Evolutionary conservation across 2,113 vertebrate genomes (phyloP).

Genomic region (Cynocephalus volans): DNA sequence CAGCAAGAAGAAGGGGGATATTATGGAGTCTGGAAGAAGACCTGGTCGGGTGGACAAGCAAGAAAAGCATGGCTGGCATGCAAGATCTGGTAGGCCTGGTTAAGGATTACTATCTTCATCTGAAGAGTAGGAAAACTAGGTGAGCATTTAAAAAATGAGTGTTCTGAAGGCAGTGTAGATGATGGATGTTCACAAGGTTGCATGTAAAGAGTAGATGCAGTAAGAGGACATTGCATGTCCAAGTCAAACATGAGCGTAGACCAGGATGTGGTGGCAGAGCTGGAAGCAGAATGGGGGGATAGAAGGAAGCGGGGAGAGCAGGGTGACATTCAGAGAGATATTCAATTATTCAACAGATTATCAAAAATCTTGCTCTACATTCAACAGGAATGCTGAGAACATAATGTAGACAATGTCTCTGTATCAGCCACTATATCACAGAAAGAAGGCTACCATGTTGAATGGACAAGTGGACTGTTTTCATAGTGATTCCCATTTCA

Average conservation of each 20-base stretch:
- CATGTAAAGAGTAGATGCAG: too few relatives aligned
- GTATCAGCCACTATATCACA: fast-evolving
- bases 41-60: background rate
- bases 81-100: fast-evolving
- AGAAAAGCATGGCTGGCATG: fast-evolving
- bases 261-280: background rate
- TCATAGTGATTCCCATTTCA: background rate
- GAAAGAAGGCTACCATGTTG: background rate
- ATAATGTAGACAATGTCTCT: background rate
- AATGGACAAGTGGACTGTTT: background rate
- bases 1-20: background rate
- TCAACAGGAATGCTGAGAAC: background rate
- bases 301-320: fast-evolving
- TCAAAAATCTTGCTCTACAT: background rate
- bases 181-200: fast-evolving
- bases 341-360: background rate
- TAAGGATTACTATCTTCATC: background rate
- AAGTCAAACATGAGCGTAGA: background rate
- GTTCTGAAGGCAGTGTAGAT: background rate
- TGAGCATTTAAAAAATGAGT: background rate
- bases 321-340: background rate
- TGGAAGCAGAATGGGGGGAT: background rate
- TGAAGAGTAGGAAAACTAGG: background rate
- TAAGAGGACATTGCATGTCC: background rate
- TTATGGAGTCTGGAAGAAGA: background rate